Base-by-base conservation (phyloP, 2,888 invertebrate genomes). In the Lottia scabra region DNA sequence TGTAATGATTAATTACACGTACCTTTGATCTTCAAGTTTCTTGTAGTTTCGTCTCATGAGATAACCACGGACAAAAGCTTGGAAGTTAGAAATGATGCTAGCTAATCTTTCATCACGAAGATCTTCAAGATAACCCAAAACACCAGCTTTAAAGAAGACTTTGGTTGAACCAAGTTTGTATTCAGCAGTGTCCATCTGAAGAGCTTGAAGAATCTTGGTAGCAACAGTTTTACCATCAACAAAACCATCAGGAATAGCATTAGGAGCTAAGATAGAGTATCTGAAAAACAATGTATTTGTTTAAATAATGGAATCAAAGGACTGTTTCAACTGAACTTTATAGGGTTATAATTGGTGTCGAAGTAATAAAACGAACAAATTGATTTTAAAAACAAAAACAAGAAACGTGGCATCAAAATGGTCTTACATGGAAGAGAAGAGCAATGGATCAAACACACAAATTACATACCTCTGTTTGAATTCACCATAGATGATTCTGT, bases 81-180 rank as follows among this genome's bases (percentile, higher is more conserved):
- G 91, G 88, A 91, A 91, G 96, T 98, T 97, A 89, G 97, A 95
- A 90, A 99, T 95, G 91, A 99, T 98, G 92, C 97, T 97, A 92
- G 90, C 85, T 86, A 99, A 93, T 92, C 98, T 96, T 91, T 99
- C 99, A 92, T 99, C 99, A 94, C 99, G 97, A 92, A 99, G 93
- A 92, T 99, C 99, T 92, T 99, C 99, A 94, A 99, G 96, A 92
- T 96, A 96, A 96, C 99, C 99, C 93, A 99, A 92, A 91, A 99
- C 98, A 93, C 99, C 99, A 88, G 99, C 99, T 90, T 99, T 97
- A 97, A 99, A 99, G 96, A 99, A 99, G 94, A 98, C 98, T 96
- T 99, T 99, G 83, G 98, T 99, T 91, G 96, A 95, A 91, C 99
- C 99, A 91, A 98, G 94, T 92, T 97, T 94, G 93, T 96, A 99